Base-by-base conservation (phyloP, 2,113 vertebrate species). In the Sorex fumeus region DNA sequence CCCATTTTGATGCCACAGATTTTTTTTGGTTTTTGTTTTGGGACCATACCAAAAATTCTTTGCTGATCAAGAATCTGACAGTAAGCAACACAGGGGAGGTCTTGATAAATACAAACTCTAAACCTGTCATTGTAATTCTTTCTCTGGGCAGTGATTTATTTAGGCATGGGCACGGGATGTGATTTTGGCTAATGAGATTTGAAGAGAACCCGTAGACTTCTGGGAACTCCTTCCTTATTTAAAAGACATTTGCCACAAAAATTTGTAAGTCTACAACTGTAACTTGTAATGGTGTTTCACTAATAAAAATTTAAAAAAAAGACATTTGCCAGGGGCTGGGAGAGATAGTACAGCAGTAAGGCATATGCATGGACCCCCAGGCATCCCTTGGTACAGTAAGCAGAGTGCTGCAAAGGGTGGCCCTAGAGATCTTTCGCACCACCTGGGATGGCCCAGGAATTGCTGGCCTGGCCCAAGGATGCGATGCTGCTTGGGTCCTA, bases 101-200 rank as follows among this genome's bases (percentile, higher is more conserved):
- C 70, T 94, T 93, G 53, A 93, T 93, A 84, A 84, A 80, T 91
- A 25, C 30, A 90, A 96, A 87, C 53, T 90, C 62, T 87, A 84
- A 90, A 80, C 60, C 62, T 47, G 0, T 77, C 62, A 45, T 77
- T 77, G 91, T 93, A 40, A 95, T 32, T 85, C 0, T 36, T 64
- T 89, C 62, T 60, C 40, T 62, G 47, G n/a, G 30, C 43, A 40
- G 60, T 92, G 86, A 82, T 93, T 85, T 36, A 78, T 87, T 92
- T 53, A 84, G 77, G 53, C 23, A 8, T 45, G 16, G 53, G 40
- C 66, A 34, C 83, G n/a, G 81, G 36, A 62, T 78, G 10, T 60
- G 36, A 3, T 76, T 89, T 82, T 84, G 64, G 64, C 70, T 83
- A 57, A 81, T 40, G 64, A 84, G 62, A 75, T 15, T 13, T 83